A percentile compares a stretch with the other conserved stretches of the same genome.
These are phyloP conservation scores for Flabesymbios commensalis DNA, from an alignment of 2,888 invertebrate genomes.

Conservation along the genomic window DNA sequence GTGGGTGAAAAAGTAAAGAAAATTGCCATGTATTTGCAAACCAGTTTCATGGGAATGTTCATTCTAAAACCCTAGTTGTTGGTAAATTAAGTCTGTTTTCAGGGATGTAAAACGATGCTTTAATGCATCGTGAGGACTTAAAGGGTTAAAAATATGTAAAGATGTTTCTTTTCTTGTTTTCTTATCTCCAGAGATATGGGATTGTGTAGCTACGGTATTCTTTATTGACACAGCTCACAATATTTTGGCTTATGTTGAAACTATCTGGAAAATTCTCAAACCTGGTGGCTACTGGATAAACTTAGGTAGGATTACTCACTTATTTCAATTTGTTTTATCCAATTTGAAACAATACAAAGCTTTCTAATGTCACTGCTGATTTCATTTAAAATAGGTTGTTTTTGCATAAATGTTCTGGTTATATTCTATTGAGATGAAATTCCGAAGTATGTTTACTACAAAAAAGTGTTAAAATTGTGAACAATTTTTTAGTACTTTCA, in stretches of 20 bases:
- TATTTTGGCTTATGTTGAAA: slow-evolving; percentile 90
- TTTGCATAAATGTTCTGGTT: background rate
- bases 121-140: no score
- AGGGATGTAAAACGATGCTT: no score
- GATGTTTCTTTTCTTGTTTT: background rate
- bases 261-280: slow-evolving; percentile 84
- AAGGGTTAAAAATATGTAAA: background rate
- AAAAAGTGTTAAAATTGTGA: no score
- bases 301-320: slow-evolving; percentile 54
- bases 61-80: no score
- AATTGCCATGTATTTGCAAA: no score
- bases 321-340: background rate
- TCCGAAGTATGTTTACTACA: no score
- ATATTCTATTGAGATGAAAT: no score
- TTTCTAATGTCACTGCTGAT: background rate
- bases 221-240: slow-evolving; percentile 99
- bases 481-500: no score
- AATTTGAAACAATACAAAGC: no score
- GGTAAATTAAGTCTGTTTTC: no score
- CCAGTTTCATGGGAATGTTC: no score
- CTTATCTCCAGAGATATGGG: slow-evolving; percentile 71
- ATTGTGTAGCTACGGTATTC: slow-evolving; percentile 94
- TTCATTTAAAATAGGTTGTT: background rate
- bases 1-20: no score
- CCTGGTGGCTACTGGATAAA: slow-evolving; percentile 70